Percentiles rank a stretch among this genome's conserved stretches.
phyloP scores from a whole-genome alignment of 2,888 invertebrate species.

The Tortrix viridana region DNA sequence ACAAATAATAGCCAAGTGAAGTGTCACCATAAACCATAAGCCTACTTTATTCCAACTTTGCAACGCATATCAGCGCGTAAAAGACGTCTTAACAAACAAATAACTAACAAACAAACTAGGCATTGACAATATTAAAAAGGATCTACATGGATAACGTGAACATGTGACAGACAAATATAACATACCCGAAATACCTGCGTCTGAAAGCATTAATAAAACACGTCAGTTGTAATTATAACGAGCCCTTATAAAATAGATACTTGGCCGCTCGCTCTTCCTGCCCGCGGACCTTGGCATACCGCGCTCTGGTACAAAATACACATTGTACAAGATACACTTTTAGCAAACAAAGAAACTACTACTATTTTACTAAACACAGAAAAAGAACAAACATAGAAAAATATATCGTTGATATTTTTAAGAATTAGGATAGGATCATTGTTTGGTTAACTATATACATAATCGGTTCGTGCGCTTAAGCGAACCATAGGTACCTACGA shows the following conservation, averaged over 20 bases:
- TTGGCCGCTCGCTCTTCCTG: slow-evolving; percentile 25
- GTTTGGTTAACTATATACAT: too few relatives aligned
- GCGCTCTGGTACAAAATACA: slow-evolving; percentile 9
- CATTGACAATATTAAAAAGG: background rate
- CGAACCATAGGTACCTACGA: too few relatives aligned
- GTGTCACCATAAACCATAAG: too few relatives aligned
- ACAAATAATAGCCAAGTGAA: too few relatives aligned
- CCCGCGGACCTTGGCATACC: slow-evolving; percentile 31
- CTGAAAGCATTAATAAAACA: slow-evolving; percentile 18
- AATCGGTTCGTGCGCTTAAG: too few relatives aligned
- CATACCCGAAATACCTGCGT: slow-evolving; percentile 5
- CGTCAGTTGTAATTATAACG: slow-evolving; percentile 3
- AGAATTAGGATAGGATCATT: too few relatives aligned
- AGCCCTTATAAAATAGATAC: slow-evolving; percentile 29
- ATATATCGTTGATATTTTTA: too few relatives aligned
- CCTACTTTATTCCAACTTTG: too few relatives aligned
- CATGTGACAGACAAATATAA: background rate
- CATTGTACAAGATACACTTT: slow-evolving; percentile 15
- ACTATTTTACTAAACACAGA: background rate
- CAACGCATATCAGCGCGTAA: too few relatives aligned
- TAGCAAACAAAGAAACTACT: slow-evolving; percentile 33
- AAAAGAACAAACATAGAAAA: too few relatives aligned
- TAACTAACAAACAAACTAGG: too few relatives aligned
- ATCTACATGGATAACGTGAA: background rate
- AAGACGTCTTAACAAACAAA: too few relatives aligned